A percentile compares a stretch with the other conserved stretches of the same genome.
Evolutionary conservation across 2,113 vertebrate species (phyloP).

Genomic region (Bubo blakistoni): DNA sequence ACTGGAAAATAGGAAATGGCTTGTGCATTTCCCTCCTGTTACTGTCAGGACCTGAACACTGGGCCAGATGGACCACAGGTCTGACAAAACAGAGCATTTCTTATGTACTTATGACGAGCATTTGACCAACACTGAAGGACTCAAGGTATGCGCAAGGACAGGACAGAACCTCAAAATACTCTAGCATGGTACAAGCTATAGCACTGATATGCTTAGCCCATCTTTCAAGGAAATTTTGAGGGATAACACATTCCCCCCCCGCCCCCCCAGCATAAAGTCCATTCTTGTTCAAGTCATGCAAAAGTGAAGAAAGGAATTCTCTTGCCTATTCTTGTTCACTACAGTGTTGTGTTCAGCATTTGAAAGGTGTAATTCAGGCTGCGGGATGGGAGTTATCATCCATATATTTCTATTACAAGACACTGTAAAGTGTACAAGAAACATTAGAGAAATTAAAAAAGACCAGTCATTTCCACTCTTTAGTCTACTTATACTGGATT

Average conservation of each 20-base stretch:
- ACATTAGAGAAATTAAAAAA: background rate
- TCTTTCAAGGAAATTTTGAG: background rate
- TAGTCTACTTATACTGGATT: background rate
- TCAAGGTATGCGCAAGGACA: background rate
- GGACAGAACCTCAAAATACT: background rate
- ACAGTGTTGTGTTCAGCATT: background rate
- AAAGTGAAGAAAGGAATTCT: background rate
- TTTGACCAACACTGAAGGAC: background rate
- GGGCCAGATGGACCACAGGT: background rate
- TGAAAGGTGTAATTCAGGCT: background rate
- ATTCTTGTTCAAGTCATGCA: background rate
- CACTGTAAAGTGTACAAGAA: background rate
- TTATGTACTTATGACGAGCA: background rate
- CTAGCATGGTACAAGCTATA: background rate
- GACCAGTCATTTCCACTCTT: background rate
- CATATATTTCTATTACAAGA: background rate
- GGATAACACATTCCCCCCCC: accelerated
- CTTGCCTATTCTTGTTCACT: background rate
- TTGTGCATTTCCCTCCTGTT: background rate
- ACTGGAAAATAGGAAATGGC: background rate
- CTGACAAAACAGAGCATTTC: background rate
- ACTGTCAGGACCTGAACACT: background rate
- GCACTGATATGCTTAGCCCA: background rate
- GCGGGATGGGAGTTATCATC: background rate
- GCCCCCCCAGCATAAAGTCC: background rate